These are phyloP conservation scores for Cydia pomonella DNA, from an alignment of 1,140 invertebrate genomes.

Conservation along the genomic window DNA sequence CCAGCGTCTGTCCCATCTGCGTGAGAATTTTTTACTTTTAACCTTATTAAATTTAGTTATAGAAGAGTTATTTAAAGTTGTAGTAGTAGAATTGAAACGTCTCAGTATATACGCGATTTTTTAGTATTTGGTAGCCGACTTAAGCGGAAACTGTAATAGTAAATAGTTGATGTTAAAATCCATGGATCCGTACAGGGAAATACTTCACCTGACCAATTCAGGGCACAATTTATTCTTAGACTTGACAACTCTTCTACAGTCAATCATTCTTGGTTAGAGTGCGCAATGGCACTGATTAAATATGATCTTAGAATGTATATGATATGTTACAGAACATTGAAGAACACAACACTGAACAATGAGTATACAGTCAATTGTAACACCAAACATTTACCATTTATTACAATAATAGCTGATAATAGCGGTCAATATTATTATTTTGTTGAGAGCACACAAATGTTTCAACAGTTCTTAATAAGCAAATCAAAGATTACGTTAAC, in stretches of 20 bases:
- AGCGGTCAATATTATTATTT: neutral
- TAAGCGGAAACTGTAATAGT: too few relatives aligned
- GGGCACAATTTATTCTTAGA: too few relatives aligned
- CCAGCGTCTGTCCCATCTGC: neutral
- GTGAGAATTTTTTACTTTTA: neutral
- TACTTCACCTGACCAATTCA: too few relatives aligned
- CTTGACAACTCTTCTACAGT: too few relatives aligned
- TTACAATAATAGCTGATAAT: neutral
- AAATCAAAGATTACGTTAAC: neutral
- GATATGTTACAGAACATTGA: constrained; percentile 29
- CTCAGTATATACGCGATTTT: too few relatives aligned
- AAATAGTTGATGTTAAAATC: too few relatives aligned
- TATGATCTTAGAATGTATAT: constrained; percentile 12
- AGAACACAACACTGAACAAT: constrained; percentile 31
- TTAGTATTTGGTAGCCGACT: too few relatives aligned
- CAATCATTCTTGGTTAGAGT: neutral
- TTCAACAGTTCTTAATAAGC: constrained; percentile 7
- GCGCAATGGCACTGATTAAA: neutral
- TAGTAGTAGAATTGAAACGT: neutral
- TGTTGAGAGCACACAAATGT: neutral
- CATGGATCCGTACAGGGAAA: too few relatives aligned
- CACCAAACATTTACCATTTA: constrained; percentile 24
- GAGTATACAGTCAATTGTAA: constrained; percentile 22
- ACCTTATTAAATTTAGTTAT: too few relatives aligned
- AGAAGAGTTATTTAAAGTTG: too few relatives aligned